phyloP scores from a whole-genome alignment of 2,888 invertebrate species.

The Osmoderma eremita region DNA sequence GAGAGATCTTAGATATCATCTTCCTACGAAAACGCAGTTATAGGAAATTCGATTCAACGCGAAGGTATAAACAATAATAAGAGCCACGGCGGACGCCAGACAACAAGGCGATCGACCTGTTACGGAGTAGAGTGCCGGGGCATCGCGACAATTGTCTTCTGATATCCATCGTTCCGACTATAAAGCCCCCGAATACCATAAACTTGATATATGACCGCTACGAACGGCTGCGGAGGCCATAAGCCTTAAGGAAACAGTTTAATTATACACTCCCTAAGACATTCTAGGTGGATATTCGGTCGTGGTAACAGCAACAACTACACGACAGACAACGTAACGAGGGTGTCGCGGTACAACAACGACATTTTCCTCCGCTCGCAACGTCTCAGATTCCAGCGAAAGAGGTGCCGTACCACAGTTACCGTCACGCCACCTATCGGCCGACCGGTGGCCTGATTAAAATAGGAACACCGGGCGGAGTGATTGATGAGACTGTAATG shows the following conservation, averaged over 20 bases:
- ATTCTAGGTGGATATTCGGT: slow-evolving; percentile 16
- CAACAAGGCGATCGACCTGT: not conserved
- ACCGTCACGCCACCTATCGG: slow-evolving; percentile 1
- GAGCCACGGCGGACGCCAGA: slow-evolving; percentile 12
- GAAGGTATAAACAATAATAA: slow-evolving; percentile 24
- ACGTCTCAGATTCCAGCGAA: slow-evolving; percentile 8
- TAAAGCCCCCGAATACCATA: slow-evolving; percentile 21
- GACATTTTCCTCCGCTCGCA: slow-evolving; percentile 6
- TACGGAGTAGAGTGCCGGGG: not conserved
- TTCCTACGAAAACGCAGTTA: no score
- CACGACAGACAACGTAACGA: not conserved
- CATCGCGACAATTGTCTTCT: slow-evolving; percentile 33
- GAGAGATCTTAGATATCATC: no score
- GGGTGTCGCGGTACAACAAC: not conserved
- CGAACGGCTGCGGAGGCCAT: slow-evolving; percentile 18
- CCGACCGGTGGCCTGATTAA: slow-evolving; percentile 11
- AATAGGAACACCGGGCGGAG: slow-evolving; percentile 1
- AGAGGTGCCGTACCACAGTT: not conserved
- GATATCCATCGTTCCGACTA: slow-evolving; percentile 25
- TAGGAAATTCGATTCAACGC: slow-evolving; percentile 10
- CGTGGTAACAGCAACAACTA: slow-evolving; percentile 2
- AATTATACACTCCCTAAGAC: slow-evolving; percentile 30
- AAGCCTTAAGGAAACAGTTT: slow-evolving; percentile 34
- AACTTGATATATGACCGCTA: slow-evolving; percentile 27
- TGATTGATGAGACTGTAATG: slow-evolving; percentile 17